Evolutionary conservation across 2,888 invertebrate genomes (phyloP).

Genomic region (Dinocampus coccinellae): DNA sequence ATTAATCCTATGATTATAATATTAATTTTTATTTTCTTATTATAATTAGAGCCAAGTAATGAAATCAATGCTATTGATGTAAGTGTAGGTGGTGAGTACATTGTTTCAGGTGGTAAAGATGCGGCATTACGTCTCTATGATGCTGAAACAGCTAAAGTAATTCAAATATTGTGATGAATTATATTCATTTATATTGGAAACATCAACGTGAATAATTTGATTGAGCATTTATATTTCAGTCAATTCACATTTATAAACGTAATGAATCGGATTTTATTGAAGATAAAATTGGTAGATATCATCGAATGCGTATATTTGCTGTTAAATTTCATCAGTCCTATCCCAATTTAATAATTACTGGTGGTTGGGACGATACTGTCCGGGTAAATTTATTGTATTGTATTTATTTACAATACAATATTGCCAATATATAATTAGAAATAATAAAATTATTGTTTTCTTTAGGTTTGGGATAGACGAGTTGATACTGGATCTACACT

Average conservation of each 20-base stretch:
- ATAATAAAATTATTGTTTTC: slow-evolving; percentile 22
- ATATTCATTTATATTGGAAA: neutral
- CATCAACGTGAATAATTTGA: neutral
- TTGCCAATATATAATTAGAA: slow-evolving; percentile 23
- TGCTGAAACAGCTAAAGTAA: slow-evolving; percentile 59
- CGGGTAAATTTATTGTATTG: slow-evolving; percentile 66
- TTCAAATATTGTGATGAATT: neutral
- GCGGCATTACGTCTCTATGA: slow-evolving; percentile 65
- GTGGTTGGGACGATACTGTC: slow-evolving; percentile 74
- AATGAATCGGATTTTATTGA: slow-evolving; percentile 47
- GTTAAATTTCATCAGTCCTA: slow-evolving; percentile 70
- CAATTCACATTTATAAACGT: slow-evolving; percentile 50
- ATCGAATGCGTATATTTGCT: slow-evolving; percentile 66
- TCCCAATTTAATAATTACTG: slow-evolving; percentile 70
- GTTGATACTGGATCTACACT: slow-evolving; percentile 71
- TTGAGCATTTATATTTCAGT: slow-evolving; percentile 41
- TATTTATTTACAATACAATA: neutral
- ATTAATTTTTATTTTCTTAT: neutral
- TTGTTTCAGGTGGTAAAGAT: slow-evolving; percentile 66
- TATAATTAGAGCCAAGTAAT: slow-evolving; percentile 60
- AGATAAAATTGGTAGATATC: slow-evolving; percentile 53
- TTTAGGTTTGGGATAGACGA: slow-evolving; percentile 74
- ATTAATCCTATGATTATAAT: slow-evolving; percentile 14
- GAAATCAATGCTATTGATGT: slow-evolving; percentile 66
- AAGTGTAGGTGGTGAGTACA: slow-evolving; percentile 50